These are phyloP conservation scores for Anastatus disparis DNA, from an alignment of 1,140 invertebrate genomes.

Conservation along the genomic window DNA sequence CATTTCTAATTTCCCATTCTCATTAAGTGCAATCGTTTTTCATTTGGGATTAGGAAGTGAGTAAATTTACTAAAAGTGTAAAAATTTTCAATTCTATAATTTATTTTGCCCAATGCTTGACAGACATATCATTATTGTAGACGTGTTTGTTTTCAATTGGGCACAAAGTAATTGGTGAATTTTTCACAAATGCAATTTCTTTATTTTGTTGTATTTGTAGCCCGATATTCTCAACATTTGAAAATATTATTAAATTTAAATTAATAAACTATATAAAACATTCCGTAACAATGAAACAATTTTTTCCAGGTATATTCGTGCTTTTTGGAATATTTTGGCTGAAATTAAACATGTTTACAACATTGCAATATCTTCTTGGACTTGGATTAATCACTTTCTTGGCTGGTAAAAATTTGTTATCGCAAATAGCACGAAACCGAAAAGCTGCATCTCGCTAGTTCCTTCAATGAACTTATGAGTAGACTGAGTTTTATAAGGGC, in stretches of 20 bases:
- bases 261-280: background rate
- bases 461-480: background rate
- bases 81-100: background rate
- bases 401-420: conserved; percentile 89
- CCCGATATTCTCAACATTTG: conserved; percentile 58
- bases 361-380: conserved; percentile 88
- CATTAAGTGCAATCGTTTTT: conserved; percentile 85
- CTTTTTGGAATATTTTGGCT: conserved; percentile 93
- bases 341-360: conserved; percentile 94
- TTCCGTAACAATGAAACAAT: too few relatives aligned
- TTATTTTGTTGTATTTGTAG: conserved; percentile 55
- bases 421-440: conserved; percentile 72
- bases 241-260: conserved; percentile 10
- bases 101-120: conserved; percentile 45
- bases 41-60: conserved; percentile 84
- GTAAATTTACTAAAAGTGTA: conserved; percentile 41
- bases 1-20: conserved; percentile 82
- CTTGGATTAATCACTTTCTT: conserved; percentile 89
- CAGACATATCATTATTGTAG: conserved; percentile 43
- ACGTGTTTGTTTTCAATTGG: conserved; percentile 55
- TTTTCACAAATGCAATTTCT: conserved; percentile 58
- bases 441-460: conserved; percentile 54
- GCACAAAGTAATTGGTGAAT: conserved; percentile 57
- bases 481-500: background rate
- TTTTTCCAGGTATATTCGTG: conserved; percentile 80